These are phyloP conservation scores for Saccostrea cuccullata DNA, from an alignment of 1,140 invertebrate species.

Conservation along the genomic window DNA sequence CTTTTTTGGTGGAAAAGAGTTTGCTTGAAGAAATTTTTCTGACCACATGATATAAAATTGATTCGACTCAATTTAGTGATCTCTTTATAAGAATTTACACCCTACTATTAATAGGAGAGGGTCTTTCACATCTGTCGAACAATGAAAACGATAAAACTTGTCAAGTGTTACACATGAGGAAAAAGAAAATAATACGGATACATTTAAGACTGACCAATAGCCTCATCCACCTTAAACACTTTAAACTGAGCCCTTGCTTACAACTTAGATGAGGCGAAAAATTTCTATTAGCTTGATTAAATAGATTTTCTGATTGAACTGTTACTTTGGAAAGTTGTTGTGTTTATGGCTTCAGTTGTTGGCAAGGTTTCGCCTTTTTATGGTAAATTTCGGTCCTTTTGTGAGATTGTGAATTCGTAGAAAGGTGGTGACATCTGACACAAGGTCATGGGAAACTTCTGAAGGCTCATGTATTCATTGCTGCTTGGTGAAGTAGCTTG, in stretches of 20 bases:
- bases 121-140: neutral
- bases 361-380: constrained; percentile 19
- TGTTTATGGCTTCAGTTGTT: constrained; percentile 3
- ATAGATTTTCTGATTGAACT: constrained; percentile 38
- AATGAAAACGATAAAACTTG: constrained; percentile 18
- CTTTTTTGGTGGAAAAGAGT: too few species aligned
- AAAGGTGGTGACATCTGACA: constrained; percentile 27
- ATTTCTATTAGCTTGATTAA: constrained; percentile 36
- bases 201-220: constrained; percentile 7
- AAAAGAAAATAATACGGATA: constrained; percentile 18
- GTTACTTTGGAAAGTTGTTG: constrained; percentile 19
- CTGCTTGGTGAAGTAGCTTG: neutral
- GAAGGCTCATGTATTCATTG: neutral
- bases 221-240: constrained; percentile 5
- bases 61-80: neutral
- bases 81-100: neutral
- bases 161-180: constrained; percentile 12
- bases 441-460: constrained; percentile 32
- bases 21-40: too few species aligned
- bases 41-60: neutral
- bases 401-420: constrained; percentile 5
- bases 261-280: constrained; percentile 33
- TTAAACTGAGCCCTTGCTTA: constrained; percentile 1
- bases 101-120: neutral
- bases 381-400: constrained; percentile 24